Conservation (phyloP, 1,140 invertebrate species). For the Drosophila saltans region DNA sequence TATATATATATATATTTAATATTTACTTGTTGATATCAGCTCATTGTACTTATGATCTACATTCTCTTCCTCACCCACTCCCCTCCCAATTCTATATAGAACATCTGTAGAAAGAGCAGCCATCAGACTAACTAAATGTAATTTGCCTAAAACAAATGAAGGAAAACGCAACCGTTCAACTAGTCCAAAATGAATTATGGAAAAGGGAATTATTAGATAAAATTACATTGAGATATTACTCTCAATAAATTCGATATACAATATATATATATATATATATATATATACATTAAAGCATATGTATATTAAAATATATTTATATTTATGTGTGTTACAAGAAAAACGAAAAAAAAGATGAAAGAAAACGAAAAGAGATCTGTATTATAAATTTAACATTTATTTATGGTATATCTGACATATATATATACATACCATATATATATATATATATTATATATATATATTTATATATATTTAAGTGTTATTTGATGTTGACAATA, state of each 20-base stretch:
- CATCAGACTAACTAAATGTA: neutral
- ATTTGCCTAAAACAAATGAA: conserved; percentile 26
- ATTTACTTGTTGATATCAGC: conserved; percentile 47
- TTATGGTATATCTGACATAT: conserved; percentile 61
- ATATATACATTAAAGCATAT: conserved; percentile 35
- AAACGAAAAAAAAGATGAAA: neutral
- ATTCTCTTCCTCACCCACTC: neutral
- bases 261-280: conserved; percentile 40
- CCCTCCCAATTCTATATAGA: neutral
- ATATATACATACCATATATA: conserved; percentile 32
- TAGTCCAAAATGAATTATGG: conserved; percentile 28
- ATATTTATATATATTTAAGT: conserved; percentile 60
- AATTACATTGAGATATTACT: conserved; percentile 8
- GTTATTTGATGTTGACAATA: conserved; percentile 78
- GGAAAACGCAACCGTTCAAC: conserved; percentile 71
- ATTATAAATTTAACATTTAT: conserved; percentile 56
- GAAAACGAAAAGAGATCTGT: conserved; percentile 20
- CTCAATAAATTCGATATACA: conserved; percentile 5
- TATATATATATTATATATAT: conserved; percentile 49
- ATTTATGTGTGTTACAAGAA: conserved; percentile 52
- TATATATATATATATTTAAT: conserved; percentile 9
- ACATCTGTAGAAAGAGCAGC: conserved; percentile 15
- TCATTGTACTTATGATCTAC: conserved; percentile 52
- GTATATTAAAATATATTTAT: conserved; percentile 35
- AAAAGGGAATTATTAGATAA: conserved; percentile 36